Base-by-base conservation (phyloP, 2,113 vertebrate genomes). In the Engystomops pustulosus region DNA sequence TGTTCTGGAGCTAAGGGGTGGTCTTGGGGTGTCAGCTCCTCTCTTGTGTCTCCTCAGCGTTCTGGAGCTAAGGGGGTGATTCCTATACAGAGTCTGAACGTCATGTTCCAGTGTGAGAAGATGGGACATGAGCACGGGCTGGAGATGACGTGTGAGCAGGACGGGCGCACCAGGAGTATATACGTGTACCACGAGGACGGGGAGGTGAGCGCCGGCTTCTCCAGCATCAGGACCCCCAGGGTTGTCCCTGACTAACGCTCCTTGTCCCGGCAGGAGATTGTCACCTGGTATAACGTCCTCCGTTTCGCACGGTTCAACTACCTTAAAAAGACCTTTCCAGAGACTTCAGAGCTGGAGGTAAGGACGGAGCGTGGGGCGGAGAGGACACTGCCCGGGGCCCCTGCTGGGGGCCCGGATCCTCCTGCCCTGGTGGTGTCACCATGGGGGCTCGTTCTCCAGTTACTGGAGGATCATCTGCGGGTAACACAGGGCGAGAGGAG, bases 231-330 rank as follows among this genome's bases (percentile, higher is more conserved):
- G n/a, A n/a, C n/a, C n/a, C n/a, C n/a, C n/a, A n/a, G n/a, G n/a
- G n/a, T 4, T 8, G 38, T 41, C 38, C 8, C 8, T 41, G 4
- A 41, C 38, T 74, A 7, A n/a, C n/a, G 75, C 85, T 85, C 87
- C 4, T 23, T 87, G 86, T 85, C 85, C 20, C 34, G 0, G 20
- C 85, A 99, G 97, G 97, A 97, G 88, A 98, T 98, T 70, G 97
- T 98, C 83, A 92, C 93, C 71, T 99, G 97, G 97, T 98, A 94
- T 91, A 98, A 96, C 30, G 93, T 93, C 25, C 96, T 99, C 55
- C 94, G 97, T 1, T 96, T 94, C 17, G 94, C 93, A 72, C 96
- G 97, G 27, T 95, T 95, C 79, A 89, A 92, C 1, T 98, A 97
- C 86, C 92, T 99, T 81, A 96, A 93, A 90, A 90, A 87, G 0